Percentiles rank a stretch among this genome's conserved stretches.
Evolutionary conservation across 2,113 vertebrate genomes (phyloP).

Genomic region (Laterallus jamaicensis): DNA sequence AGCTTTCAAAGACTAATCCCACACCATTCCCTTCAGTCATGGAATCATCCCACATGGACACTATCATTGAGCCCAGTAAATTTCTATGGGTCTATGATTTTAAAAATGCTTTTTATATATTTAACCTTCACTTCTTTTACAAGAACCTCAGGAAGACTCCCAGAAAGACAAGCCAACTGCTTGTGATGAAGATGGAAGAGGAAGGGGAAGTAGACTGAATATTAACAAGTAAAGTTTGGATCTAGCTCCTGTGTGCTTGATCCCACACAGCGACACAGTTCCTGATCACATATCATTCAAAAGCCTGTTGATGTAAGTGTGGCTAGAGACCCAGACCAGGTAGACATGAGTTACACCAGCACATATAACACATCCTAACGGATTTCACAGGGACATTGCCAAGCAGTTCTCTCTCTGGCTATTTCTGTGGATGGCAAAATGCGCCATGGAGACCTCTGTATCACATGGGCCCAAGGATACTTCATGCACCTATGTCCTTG

Average conservation of each 20-base stretch:
- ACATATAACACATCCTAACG: neutral
- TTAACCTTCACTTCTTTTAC: neutral
- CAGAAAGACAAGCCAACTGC: neutral
- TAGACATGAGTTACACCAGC: neutral
- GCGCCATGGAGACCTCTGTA: too few species aligned
- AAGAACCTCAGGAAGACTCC: neutral
- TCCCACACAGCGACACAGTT: neutral
- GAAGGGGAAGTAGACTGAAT: neutral
- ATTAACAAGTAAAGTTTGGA: neutral
- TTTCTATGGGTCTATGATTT: neutral
- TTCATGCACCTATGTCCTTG: neutral
- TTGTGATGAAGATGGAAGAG: neutral
- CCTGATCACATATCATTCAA: neutral
- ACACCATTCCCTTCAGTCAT: neutral
- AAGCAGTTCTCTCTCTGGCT: neutral
- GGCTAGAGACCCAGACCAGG: neutral
- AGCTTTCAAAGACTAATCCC: neutral
- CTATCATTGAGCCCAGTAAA: neutral
- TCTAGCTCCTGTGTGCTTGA: neutral
- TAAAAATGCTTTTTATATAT: neutral
- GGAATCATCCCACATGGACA: neutral
- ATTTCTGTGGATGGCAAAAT: neutral
- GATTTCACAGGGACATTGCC: neutral
- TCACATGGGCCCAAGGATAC: neutral
- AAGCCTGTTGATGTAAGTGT: neutral